phyloP scores from a whole-genome alignment of 2,888 invertebrate species.

The Polymixis lichenea region DNA sequence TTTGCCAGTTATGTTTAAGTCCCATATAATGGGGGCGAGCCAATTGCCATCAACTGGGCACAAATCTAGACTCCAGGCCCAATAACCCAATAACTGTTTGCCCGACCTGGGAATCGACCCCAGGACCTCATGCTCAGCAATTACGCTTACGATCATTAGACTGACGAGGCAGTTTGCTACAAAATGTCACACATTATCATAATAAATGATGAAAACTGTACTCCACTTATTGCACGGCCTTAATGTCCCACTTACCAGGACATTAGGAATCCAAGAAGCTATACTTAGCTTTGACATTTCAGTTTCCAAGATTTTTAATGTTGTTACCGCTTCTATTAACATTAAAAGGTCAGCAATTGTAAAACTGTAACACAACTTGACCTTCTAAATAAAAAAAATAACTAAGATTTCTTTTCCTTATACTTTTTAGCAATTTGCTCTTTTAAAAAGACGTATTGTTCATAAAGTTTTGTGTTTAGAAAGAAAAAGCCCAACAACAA shows the following conservation, averaged over 20 bases:
- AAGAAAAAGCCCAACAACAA: neutral
- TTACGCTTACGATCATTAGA: no score
- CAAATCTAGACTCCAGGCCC: no score
- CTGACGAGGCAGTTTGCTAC: no score
- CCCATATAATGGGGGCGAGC: no score
- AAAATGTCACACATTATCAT: slow-evolving; percentile 11
- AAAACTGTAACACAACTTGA: neutral
- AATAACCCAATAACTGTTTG: no score
- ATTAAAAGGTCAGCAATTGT: neutral
- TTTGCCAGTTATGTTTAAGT: no score
- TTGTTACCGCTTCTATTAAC: neutral
- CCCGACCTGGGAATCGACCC: no score
- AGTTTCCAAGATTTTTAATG: neutral
- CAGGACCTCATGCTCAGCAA: no score
- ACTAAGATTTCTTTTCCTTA: neutral
- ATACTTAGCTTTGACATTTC: slow-evolving; percentile 34
- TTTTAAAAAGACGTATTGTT: neutral
- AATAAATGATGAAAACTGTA: slow-evolving; percentile 7
- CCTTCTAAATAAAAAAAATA: neutral
- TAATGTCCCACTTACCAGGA: slow-evolving; percentile 20
- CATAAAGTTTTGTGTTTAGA: neutral
- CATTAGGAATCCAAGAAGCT: neutral
- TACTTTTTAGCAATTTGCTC: neutral
- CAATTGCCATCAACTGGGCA: no score
- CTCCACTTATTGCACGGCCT: neutral